Conservation (phyloP, 1,140 invertebrate species). For the Callitettix versicolor region DNA sequence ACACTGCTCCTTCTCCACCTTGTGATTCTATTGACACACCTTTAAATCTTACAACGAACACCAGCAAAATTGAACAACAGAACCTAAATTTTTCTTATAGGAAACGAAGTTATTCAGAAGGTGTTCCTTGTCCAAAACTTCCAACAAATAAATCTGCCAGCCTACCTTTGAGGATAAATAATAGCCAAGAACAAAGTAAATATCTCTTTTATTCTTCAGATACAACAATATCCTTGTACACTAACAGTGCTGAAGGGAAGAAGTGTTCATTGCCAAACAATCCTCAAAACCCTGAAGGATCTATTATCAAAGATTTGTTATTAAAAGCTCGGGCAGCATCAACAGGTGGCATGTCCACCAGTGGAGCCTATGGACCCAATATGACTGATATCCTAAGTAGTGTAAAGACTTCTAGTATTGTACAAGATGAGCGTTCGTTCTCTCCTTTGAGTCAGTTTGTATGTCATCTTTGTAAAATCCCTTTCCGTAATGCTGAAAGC, state of each 20-base stretch:
- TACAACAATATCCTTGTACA: too few relatives aligned
- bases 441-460: constrained; percentile 28
- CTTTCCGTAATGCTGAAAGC: constrained; percentile 55
- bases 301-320: constrained; percentile 74
- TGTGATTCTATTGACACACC: constrained; percentile 33
- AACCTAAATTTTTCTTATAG: background rate
- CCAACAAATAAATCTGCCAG: background rate
- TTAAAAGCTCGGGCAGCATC: constrained; percentile 46
- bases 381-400: background rate
- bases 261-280: background rate
- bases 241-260: too few relatives aligned
- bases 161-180: background rate
- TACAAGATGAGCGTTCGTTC: background rate
- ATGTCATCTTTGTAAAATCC: constrained; percentile 50
- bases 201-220: too few relatives aligned
- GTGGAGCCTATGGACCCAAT: background rate
- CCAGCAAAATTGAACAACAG: background rate
- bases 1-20: background rate
- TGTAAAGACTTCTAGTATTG: background rate
- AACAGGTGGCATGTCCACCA: background rate
- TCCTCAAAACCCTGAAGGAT: constrained; percentile 41
- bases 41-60: constrained; percentile 50
- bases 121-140: constrained; percentile 2
- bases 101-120: constrained; percentile 16
- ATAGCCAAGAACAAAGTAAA: background rate